These are phyloP conservation scores for Ciconia nigra DNA, from an alignment of 2,797 vertebrate species.

Conservation along the genomic window DNA sequence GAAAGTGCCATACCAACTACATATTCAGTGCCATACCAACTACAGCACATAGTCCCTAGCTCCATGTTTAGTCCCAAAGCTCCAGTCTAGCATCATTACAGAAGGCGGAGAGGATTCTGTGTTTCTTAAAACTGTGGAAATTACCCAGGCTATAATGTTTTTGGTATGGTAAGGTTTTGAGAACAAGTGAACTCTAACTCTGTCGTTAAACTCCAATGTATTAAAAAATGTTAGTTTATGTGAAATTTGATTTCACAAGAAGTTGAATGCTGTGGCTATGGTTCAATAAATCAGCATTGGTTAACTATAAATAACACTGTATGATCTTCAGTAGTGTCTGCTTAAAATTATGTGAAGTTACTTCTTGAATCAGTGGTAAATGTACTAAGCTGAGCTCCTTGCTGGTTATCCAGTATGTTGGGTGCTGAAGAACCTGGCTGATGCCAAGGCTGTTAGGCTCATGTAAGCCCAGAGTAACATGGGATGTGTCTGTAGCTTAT, in stretches of 20 bases:
- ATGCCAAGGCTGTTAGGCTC: background rate
- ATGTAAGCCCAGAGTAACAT: background rate
- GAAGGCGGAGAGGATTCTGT: background rate
- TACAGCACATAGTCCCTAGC: background rate
- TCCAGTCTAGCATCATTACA: fast-evolving
- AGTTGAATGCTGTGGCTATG: background rate
- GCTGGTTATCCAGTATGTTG: background rate
- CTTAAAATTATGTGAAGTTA: background rate
- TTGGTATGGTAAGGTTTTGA: background rate
- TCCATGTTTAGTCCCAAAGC: background rate
- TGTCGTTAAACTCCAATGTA: background rate
- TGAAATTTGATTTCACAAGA: background rate
- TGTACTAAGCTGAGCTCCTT: background rate
- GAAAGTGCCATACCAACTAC: too few relatives aligned
- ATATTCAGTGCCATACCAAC: background rate
- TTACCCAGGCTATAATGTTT: background rate
- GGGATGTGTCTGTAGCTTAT: background rate
- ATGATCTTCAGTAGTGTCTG: background rate
- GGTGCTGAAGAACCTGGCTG: background rate
- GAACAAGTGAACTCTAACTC: background rate
- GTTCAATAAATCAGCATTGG: background rate
- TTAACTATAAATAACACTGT: background rate
- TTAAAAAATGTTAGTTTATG: background rate
- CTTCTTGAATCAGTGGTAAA: background rate
- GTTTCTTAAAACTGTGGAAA: background rate